These are phyloP conservation scores for Myathropa florea DNA, from an alignment of 2,888 invertebrate genomes.

Conservation along the genomic window DNA sequence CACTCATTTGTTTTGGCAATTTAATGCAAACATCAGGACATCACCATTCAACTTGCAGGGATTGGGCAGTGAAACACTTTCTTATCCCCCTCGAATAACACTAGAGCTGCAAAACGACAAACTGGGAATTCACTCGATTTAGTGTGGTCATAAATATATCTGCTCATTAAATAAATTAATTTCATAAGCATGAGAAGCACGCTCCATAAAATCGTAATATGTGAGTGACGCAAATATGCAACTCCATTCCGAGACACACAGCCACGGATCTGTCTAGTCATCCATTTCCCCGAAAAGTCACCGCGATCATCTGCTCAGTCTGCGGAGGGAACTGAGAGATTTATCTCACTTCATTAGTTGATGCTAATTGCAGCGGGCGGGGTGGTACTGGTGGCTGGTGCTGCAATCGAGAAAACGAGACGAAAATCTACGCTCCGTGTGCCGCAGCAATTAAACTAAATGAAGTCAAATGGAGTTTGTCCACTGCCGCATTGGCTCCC, in stretches of 20 bases:
- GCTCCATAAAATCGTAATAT: constrained; percentile 8
- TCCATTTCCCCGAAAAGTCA: constrained; percentile 13
- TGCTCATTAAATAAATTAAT: constrained; percentile 37
- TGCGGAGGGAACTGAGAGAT: constrained; percentile 51
- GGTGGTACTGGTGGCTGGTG: background rate
- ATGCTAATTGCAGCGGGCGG: constrained; percentile 71
- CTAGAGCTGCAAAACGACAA: background rate
- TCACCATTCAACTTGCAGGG: no score
- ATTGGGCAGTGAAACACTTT: background rate
- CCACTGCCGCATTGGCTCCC: constrained; percentile 16
- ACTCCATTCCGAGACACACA: background rate
- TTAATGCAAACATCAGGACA: no score
- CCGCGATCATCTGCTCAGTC: constrained; percentile 1
- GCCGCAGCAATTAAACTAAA: constrained; percentile 58
- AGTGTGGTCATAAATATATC: background rate
- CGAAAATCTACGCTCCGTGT: constrained; percentile 22
- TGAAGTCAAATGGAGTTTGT: constrained; percentile 64
- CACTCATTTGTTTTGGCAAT: no score
- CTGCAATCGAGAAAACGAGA: constrained; percentile 41
- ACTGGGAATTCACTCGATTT: background rate
- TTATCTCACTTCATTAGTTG: constrained; percentile 71
- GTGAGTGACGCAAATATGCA: background rate
- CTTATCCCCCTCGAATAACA: background rate
- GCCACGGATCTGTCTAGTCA: background rate
- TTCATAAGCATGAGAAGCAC: background rate